Base-by-base conservation (phyloP, 2,888 invertebrate species). In the Pammene fasciana region DNA sequence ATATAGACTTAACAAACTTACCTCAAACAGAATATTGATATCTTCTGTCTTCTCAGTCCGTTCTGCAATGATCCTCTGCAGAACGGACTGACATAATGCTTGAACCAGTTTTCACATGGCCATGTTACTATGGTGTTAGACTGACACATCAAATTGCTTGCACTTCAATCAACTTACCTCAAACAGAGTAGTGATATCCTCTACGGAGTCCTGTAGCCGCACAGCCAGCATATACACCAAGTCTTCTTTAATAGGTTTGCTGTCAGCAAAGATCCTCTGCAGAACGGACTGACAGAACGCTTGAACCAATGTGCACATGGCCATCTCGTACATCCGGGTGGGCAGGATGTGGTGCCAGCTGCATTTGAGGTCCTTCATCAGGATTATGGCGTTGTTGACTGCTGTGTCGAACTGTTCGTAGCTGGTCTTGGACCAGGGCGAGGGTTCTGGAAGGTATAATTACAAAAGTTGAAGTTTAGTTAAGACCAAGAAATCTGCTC, bases 361-460 rank as follows among this genome's bases (percentile, higher is more conserved):
- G 0, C 76, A 71, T 52, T 82, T 85, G 0, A 93, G 79, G 26
- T 87, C 86, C 50, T 79, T 81, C 79, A 92, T 79, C 5, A 86
- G 73, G 6, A 81, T 77, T 0, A 88, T 70, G 0, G 90, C 85
- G 10, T 78, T 80, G 74, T 88, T 89, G 26, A 93, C 78, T 0
- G 88, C 87, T 8, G 82, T 80, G 72, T 92, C 88, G 41, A 92
- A 85, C 11, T 82, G 80, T 48, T 90, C 87, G 67, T 83, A 92
- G 0, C 82, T 79, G 0, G 86, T 85, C 5, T 84, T 78, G 0
- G 79, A 82, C 91, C 91, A 92, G 0, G 82, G 78, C 0, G 78
- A 65, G 0, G 78, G 72, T 36, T 85, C 87, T 88, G 82, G 79
- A 77, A 34, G 10, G 41, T 9, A 26, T 26, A 4, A 26, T 26